Evolutionary conservation across 1,140 invertebrate species (phyloP), one percentile per base, ranked within the genome.

Genomic region (Geopemphigus sp.): DNA sequence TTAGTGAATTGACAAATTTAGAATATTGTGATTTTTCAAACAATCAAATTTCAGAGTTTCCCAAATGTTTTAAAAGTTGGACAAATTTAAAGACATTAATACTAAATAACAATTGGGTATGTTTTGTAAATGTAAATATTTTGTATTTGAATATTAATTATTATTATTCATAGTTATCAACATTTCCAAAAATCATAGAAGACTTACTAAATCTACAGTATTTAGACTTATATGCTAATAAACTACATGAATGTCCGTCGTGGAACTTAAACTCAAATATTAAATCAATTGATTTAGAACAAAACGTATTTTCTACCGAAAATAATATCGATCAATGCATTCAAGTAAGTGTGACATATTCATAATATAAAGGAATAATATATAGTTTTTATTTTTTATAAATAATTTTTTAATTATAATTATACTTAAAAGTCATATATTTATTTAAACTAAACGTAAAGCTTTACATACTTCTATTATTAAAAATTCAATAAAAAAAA

Each of bases 191-290:
- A 11, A 50, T 78, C 24, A 8, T 78, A n/a, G 57, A 61, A 19
- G 57, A 78, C 12, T 14, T 78, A n/a, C 0, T n/a, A 26, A 61
- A 63, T 0, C 17, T 78, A 5, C 56, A 78, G 15, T 29, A 5
- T 39, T 61, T 78, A 26, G 74, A 78, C 61, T 63, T 78, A 29
- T 78, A 78, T 47, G 10, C 19, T 63, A 78, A 78, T 78, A 78
- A 63, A 78, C 26, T 78, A 50, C 0, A 0, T 47, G 26, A 6
- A 61, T 63, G 22, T 50, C 39, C 74, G 17, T 47, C 57, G 2
- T 63, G n/a, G 56, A 24, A 63, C 17, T n/a, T 26, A 78, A 78
- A 78, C 17, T 50, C 57, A 2, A 78, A 29, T 47, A 78, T 63
- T 26, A 50, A 63, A 24, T 63, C 45, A 47, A 3, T 78, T 39